A percentile compares a stretch with the other conserved stretches of the same genome.
Evolutionary conservation across 2,113 vertebrate genomes (phyloP).

Genomic region (Todiramphus saurophagus): DNA sequence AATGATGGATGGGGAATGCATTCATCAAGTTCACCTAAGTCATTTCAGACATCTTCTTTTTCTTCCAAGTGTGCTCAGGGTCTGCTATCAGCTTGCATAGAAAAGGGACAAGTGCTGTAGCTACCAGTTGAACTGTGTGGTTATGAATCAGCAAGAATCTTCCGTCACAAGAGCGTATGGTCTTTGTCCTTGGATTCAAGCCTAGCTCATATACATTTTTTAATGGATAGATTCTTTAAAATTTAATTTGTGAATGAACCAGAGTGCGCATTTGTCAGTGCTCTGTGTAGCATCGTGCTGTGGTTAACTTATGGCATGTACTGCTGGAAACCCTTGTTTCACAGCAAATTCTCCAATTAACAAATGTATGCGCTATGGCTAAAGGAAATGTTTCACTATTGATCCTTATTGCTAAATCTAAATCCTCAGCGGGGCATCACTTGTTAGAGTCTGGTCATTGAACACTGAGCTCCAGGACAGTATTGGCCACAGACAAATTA

Average conservation of each 20-base stretch:
- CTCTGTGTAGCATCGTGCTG: not conserved
- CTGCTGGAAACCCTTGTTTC: not conserved
- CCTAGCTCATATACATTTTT: not conserved
- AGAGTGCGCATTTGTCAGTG: not conserved
- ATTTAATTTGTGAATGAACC: not conserved
- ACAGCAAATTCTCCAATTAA: not conserved
- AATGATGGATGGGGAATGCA: not conserved
- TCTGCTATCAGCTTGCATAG: constrained; percentile 4
- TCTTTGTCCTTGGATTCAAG: not conserved
- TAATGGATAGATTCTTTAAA: constrained; percentile 4
- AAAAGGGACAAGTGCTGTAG: not conserved
- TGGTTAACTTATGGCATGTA: not conserved
- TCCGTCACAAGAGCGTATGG: not conserved
- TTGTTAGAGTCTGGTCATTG: not conserved
- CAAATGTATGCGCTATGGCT: not conserved
- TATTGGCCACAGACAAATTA: not conserved
- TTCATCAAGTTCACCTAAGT: constrained; percentile 34
- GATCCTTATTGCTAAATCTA: not conserved
- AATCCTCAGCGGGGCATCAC: not conserved
- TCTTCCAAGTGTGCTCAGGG: not conserved
- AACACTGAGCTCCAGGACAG: not conserved
- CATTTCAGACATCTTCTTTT: not conserved
- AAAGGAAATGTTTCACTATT: not conserved
- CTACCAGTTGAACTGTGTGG: not conserved
- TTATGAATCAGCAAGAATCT: not conserved